A percentile compares a stretch with the other conserved stretches of the same genome.
phyloP scores from a whole-genome alignment of 2,797 vertebrate genomes.

The Chloroceryle amazona region DNA sequence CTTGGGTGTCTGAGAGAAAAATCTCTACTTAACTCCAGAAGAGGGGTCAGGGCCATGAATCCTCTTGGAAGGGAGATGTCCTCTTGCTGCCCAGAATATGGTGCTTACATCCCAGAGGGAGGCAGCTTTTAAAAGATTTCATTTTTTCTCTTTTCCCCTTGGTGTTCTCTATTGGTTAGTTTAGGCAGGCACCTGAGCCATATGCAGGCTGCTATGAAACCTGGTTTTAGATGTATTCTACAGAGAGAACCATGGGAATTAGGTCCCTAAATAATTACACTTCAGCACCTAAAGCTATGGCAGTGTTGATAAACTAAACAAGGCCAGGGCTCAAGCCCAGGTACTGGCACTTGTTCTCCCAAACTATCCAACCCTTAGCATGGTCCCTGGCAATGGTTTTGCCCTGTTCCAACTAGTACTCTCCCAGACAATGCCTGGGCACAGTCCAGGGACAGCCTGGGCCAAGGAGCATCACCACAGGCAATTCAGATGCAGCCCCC shows the following conservation, averaged over 20 bases:
- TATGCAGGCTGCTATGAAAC: not conserved
- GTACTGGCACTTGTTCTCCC: not conserved
- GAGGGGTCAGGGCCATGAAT: not conserved
- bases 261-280: not conserved
- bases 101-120: not conserved
- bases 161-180: not conserved
- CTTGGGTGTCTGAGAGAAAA: not conserved
- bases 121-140: not conserved
- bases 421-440: slow-evolving; percentile 63
- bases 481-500: slow-evolving; percentile 64
- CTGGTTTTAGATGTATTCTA: not conserved
- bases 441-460: not conserved
- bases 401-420: slow-evolving; percentile 66
- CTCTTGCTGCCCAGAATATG: not conserved
- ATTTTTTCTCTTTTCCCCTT: not conserved
- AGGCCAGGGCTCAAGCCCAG: slow-evolving; percentile 9
- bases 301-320: slow-evolving; percentile 31
- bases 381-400: slow-evolving; percentile 31
- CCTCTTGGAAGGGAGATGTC: not conserved
- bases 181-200: not conserved
- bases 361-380: not conserved
- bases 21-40: not conserved
- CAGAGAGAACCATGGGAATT: not conserved
- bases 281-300: not conserved
- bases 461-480: slow-evolving; percentile 65